Conservation (phyloP, 2,797 vertebrate species). For the Crenichthys baileyi region DNA sequence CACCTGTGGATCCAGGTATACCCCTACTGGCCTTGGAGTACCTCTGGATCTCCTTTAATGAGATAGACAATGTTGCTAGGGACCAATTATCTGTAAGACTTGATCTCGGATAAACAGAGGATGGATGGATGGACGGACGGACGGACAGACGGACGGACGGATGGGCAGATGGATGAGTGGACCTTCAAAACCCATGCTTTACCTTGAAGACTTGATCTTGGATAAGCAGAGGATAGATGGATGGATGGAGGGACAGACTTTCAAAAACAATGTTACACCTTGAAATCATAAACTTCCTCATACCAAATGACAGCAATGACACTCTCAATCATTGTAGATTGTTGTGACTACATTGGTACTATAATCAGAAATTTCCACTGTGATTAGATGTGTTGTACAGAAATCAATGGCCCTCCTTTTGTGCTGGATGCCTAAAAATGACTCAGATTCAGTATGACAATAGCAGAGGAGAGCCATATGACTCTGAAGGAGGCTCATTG, state of each 20-base stretch:
- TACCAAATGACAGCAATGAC: not conserved
- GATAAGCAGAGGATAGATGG: not conserved
- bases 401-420: not conserved
- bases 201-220: not conserved
- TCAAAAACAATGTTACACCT: not conserved
- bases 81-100: not conserved
- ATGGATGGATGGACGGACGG: not conserved
- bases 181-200: not conserved
- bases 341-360: not conserved
- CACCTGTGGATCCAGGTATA: not conserved
- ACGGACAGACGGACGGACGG: not conserved
- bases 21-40: not conserved
- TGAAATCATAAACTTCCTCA: no score
- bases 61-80: not conserved
- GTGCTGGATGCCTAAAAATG: not conserved
- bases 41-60: not conserved
- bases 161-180: no score
- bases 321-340: not conserved
- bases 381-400: not conserved
- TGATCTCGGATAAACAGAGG: not conserved
- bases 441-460: not conserved
- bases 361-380: not conserved
- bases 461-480: not conserved
- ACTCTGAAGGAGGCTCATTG: not conserved
- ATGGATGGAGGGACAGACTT: not conserved